Base-by-base conservation (phyloP, 2,113 vertebrate genomes). In the Rhea pennata region DNA sequence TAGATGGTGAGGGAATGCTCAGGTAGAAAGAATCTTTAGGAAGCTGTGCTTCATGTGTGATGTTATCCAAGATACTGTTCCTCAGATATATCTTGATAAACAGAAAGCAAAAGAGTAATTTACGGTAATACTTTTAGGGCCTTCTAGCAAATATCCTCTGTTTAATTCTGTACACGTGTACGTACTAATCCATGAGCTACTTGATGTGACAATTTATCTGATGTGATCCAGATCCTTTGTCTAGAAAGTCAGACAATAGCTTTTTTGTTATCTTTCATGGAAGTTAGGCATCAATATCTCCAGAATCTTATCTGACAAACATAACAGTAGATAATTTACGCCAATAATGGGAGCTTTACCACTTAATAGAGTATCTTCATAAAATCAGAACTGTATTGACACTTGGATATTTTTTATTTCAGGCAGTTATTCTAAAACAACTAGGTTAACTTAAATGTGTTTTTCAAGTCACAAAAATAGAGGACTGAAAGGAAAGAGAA, bases 381-480 rank as follows among this genome's bases (percentile, higher is more conserved):
- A 46, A 66, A 54, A 51, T 1, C 10, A 10, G 10, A 66, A 29
- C 9, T 65, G 20, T 2, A 73, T 48, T 0, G 0, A 65, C 42
- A 82, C 21, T 39, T 65, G 54, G 40, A 66, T 19, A 23, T 66
- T 66, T 44, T 70, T 74, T 2, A 62, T 71, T 56, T 21, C 40
- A 70, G 13, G 15, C 17, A 65, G 12, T 65, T 72, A 64, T 50
- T 92, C 87, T 48, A 70, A 83, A 26, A 69, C 44, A 88, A 23
- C 10, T n/a, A 36, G 19, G 39, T 16, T 82, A 5, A 66, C 44
- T 48, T n/a, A 66, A 19, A 46, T 15, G 20, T 50, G 33, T 40
- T 84, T n/a, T 65, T 87, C 50, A 66, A 27, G 48, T 84, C 64
- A 77, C 1, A 2, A 15, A 23, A 56, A 12, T 19, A 44, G 31